Percentiles rank a stretch among this genome's conserved stretches.
Conservation (phyloP, 2,113 vertebrate genomes). For the Mustelus asterias region DNA sequence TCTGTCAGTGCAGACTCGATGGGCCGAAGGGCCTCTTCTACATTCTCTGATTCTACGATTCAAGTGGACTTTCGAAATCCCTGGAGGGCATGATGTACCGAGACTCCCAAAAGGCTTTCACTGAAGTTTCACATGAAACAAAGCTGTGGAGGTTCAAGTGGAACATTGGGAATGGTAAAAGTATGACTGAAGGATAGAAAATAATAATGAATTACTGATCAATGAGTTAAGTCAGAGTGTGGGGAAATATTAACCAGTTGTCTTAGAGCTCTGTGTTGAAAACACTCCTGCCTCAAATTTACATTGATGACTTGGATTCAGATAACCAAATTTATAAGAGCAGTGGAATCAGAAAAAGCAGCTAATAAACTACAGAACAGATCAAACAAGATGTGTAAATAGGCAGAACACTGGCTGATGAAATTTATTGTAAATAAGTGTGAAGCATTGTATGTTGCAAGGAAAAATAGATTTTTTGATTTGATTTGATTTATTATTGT, state of each 20-base stretch:
- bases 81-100: background rate
- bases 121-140: background rate
- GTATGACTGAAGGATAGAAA: background rate
- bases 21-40: too few relatives aligned
- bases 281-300: background rate
- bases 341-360: background rate
- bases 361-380: background rate
- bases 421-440: background rate
- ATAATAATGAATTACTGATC: background rate
- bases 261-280: background rate
- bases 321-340: background rate
- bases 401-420: background rate
- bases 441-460: background rate
- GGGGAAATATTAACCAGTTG: background rate
- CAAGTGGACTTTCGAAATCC: background rate
- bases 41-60: too few relatives aligned
- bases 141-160: background rate
- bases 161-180: background rate
- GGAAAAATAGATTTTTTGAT: background rate
- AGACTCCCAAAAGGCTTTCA: background rate
- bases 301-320: background rate
- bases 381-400: background rate
- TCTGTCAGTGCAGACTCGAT: too few relatives aligned
- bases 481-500: too few relatives aligned
- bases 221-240: background rate